Evolutionary conservation across 2,113 vertebrate genomes (phyloP), one percentile per base, ranked within the genome.

Genomic region (Dipodomys merriami): DNA sequence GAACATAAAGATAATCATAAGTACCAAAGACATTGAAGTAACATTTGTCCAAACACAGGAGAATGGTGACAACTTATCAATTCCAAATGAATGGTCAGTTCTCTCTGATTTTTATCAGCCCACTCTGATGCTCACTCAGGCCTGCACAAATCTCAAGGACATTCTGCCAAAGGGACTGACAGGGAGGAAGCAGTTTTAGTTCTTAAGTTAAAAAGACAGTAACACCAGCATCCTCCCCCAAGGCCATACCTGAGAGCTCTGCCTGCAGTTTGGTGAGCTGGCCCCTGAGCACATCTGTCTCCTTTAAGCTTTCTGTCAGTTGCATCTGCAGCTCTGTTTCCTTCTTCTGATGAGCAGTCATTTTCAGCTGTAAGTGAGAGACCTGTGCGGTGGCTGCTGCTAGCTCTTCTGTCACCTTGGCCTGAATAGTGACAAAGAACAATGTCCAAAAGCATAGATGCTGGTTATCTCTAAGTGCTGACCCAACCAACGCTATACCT

Each of bases 341-440:
- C 95, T 98, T 99, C 98, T 99, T 99, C 96, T 99, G 99, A 22
- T 99, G 99, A 57, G 97, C 97, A 0, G 98, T 97, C 84, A 99
- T 97, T 92, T 99, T 99, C 72, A 99, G 98, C 97, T 99, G 99
- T 92, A 99, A 98, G 64, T 98, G 98, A 87, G 99, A 99, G 65
- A 99, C 96, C 13, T 99, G 99, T 0, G 98, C 98, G 0, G 98
- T 98, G 68, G 99, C 98, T 1, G 97, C 97, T 15, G 99, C 98
- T 91, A 99, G 95, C 68, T 99, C 99, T 96, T 99, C 99, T 0
- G 98, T 99, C 90, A 99, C 98, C 80, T 98, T 99, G 64, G 98
- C 99, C 99, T 99, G 96, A 19, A 85, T 7, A 49, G 90, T 65
- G 95, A 35, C 93, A 94, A 88, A 84, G 9, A 25, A 62, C 25